A percentile compares a stretch with the other conserved stretches of the same genome.
These are phyloP conservation scores for Macropis europaea DNA, from an alignment of 2,888 invertebrate genomes.

Conservation along the genomic window DNA sequence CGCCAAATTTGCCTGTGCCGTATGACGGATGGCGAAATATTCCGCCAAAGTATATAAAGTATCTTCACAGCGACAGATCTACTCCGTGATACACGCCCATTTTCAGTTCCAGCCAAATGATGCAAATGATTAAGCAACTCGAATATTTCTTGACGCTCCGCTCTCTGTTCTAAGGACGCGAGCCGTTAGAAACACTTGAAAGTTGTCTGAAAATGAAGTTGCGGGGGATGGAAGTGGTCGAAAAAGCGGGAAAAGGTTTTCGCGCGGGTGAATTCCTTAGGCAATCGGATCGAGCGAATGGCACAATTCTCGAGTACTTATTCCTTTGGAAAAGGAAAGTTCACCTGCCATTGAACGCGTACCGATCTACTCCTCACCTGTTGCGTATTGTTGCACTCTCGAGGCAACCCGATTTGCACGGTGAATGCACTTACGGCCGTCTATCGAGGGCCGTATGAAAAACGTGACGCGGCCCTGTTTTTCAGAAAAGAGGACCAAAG, in stretches of 20 bases:
- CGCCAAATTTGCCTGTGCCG: neutral
- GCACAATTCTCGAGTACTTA: constrained; percentile 53
- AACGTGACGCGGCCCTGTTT: constrained; percentile 72
- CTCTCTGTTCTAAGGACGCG: no score
- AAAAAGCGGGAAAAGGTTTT: neutral
- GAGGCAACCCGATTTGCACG: constrained; percentile 76
- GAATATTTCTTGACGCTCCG: no score
- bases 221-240: neutral
- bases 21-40: neutral
- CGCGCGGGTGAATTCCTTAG: constrained; percentile 25
- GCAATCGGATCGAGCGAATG: constrained; percentile 33
- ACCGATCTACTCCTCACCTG: constrained; percentile 74
- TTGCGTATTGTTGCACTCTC: constrained; percentile 77
- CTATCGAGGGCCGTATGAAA: constrained; percentile 75
- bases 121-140: no score
- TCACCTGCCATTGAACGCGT: constrained; percentile 63
- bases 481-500: constrained; percentile 70
- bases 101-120: no score
- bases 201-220: neutral
- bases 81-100: no score
- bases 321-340: constrained; percentile 46
- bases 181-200: no score
- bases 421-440: constrained; percentile 75
- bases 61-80: neutral
- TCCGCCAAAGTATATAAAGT: neutral